A percentile compares a stretch with the other conserved stretches of the same genome.
Evolutionary conservation across 2,797 vertebrate genomes (phyloP).

Genomic region (Artibeus lituratus): DNA sequence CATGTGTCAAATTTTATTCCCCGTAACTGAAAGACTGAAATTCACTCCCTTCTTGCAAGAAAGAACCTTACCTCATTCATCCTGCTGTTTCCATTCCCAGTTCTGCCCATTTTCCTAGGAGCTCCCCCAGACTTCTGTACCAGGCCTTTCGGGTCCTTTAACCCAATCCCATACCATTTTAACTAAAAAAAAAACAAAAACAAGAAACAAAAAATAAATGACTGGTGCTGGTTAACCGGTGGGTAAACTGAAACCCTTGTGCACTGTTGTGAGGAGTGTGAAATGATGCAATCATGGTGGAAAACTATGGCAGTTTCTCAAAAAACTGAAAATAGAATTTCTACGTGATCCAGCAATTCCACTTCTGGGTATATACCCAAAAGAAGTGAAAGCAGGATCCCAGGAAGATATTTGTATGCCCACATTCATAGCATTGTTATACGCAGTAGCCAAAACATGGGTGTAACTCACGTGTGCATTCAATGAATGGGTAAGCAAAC

Average conservation of each 20-base stretch:
- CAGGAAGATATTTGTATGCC: not conserved
- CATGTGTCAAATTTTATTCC: not conserved
- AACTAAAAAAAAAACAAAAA: not conserved
- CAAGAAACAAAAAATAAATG: not conserved
- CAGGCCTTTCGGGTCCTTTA: not conserved
- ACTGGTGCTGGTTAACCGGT: not conserved
- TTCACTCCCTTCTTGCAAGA: not conserved
- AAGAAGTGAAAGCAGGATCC: not conserved
- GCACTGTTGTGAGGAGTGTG: not conserved
- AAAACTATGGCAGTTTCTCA: not conserved
- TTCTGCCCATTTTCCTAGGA: not conserved
- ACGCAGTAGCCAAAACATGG: not conserved
- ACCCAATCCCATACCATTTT: not conserved
- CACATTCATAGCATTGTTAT: not conserved
- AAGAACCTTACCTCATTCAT: not conserved
- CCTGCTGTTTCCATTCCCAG: not conserved
- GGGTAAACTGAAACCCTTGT: not conserved
- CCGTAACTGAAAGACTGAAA: not conserved
- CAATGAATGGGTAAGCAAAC: not conserved
- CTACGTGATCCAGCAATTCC: not conserved
- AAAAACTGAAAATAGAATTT: not conserved
- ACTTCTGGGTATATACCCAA: not conserved
- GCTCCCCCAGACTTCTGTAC: not conserved
- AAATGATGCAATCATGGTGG: not conserved
- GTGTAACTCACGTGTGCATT: not conserved